Conservation (phyloP, 2,113 vertebrate species). For the Hippopotamus amphibius region DNA sequence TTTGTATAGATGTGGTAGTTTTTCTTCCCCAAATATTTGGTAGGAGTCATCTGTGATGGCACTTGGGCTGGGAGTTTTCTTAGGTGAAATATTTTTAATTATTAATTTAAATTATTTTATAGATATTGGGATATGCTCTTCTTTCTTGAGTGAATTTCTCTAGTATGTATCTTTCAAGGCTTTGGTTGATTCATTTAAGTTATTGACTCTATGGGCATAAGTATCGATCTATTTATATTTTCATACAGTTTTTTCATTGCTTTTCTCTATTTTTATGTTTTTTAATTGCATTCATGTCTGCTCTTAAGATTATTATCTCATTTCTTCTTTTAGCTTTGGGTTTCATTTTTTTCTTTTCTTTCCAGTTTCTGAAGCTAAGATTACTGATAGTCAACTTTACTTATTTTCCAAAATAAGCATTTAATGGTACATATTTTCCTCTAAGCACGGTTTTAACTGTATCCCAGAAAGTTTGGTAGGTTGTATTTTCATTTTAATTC, state of each 20-base stretch:
- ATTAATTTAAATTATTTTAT: not conserved
- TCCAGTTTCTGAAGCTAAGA: not conserved
- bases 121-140: not conserved
- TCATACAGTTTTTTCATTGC: conserved; percentile 4
- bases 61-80: not conserved
- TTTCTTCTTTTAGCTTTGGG: not conserved
- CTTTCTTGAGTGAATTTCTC: not conserved
- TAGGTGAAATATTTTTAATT: not conserved
- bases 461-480: not conserved
- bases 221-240: not conserved
- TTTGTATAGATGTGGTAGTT: not conserved
- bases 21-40: not conserved
- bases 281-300: not conserved
- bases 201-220: not conserved
- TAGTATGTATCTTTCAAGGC: not conserved
- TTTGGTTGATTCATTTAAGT: not conserved
- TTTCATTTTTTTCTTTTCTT: not conserved
- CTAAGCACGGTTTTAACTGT: not conserved
- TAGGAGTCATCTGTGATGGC: not conserved
- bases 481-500: not conserved
- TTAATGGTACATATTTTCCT: not conserved
- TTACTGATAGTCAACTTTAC: not conserved
- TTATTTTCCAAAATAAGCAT: not conserved
- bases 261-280: not conserved
- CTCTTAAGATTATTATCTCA: not conserved